Evolutionary conservation across 53 echinoderm and acorn worm species (phyloP), one percentile per base, ranked within the genome.

Genomic region (Echinometra lucunter): DNA sequence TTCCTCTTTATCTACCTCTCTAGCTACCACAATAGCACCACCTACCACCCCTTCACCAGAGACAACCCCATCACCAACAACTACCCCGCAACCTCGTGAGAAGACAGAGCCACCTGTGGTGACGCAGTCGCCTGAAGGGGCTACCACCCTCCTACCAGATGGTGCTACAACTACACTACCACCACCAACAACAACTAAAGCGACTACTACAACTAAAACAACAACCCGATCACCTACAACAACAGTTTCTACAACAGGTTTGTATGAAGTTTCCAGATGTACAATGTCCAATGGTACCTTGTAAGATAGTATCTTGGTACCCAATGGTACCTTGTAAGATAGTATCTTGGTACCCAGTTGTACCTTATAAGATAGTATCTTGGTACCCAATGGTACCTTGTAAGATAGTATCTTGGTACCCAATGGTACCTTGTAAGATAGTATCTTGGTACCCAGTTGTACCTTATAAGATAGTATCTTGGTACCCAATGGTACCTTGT

Each of bases 11-110:
- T 93, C 93, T 15, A 88, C 95, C 47, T 67, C 91, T 25, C 32
- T 23, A 63, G 37, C 69, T 45, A 83, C 95, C 3, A 96, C 96
- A n/a, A 95, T 94, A 63, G 70, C 94, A 42, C 44, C 95, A 32
- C 57, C 89, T 60, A 89, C 89, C 37, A 89, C 89, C 37, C 58
- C 60, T 11, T 1, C 58, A 45, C 87, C 66, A 28, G 47, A 72
- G 30, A 94, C 94, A 58, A 89, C 78, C 37, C 53, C 95, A 23
- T 30, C 82, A 21, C 11, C 60, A 37, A 58, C 37, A 27, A 89
- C 89, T 37, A 89, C 89, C 37, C 21, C 18, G 60, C 49, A 45
- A 49, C 47, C 47, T 27, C 27, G 49, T 27, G 49, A 85, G 28
- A 85, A 12, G n/a, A 85, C 85, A 47, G 49, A 49, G 53, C 85